phyloP scores from a whole-genome alignment of 2,113 vertebrate species.

The Calyptommatus sinebrachiatus region DNA sequence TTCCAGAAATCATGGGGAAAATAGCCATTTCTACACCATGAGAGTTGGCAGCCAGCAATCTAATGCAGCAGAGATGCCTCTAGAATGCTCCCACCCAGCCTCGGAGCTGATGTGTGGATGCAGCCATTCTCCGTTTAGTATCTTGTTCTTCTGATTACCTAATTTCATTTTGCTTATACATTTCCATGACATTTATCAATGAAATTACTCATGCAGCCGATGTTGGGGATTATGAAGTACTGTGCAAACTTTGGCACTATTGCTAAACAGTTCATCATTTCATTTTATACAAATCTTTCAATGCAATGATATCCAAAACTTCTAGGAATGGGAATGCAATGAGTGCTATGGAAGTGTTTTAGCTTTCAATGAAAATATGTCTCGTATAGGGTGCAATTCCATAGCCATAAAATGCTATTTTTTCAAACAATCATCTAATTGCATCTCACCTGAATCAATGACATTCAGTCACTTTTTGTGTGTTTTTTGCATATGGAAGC shows the following conservation, averaged over 20 bases:
- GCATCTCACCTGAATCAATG: neutral
- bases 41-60: too few relatives aligned
- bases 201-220: neutral
- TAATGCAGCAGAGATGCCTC: too few relatives aligned
- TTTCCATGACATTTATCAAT: neutral
- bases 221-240: neutral
- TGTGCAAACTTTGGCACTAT: neutral
- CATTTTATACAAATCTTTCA: constrained; percentile 17
- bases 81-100: too few relatives aligned
- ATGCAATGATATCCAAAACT: neutral
- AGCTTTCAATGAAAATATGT: neutral
- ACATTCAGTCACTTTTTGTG: neutral
- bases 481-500: too few relatives aligned
- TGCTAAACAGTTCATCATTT: constrained; percentile 10
- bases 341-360: constrained; percentile 22
- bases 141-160: neutral
- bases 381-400: neutral
- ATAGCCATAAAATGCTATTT: neutral
- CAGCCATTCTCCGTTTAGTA: too few relatives aligned
- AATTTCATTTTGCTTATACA: neutral
- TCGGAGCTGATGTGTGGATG: too few relatives aligned
- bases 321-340: fast-evolving
- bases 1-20: too few relatives aligned
- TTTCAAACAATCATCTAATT: constrained; percentile 7
- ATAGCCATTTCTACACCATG: too few relatives aligned